Percentiles rank a stretch among this genome's conserved stretches.
Conservation (phyloP, 1,140 invertebrate species). For the Hetaerina americana region DNA sequence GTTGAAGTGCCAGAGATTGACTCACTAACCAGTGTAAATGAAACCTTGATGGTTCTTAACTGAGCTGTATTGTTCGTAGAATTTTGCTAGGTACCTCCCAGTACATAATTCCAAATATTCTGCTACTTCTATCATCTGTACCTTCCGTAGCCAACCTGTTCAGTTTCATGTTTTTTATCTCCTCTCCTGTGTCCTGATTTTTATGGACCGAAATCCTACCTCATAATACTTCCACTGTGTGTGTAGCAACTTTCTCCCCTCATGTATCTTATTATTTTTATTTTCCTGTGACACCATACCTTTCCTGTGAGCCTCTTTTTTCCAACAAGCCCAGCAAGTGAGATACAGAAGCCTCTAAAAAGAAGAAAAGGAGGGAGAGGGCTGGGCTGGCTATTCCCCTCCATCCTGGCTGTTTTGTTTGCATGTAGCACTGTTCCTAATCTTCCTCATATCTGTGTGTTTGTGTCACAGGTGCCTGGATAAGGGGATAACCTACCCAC, state of each 20-base stretch:
- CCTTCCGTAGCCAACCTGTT: background rate
- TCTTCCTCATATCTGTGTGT: conserved; percentile 13
- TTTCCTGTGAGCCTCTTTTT: conserved; percentile 1
- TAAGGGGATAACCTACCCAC: conserved; percentile 34
- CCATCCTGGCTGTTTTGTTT: conserved; percentile 9
- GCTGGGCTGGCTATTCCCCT: conserved; percentile 10
- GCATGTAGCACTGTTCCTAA: conserved; percentile 10
- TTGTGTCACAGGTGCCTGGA: conserved; percentile 40
- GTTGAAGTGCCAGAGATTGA: conserved; percentile 1
- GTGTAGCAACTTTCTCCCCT: background rate
- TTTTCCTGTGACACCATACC: conserved; percentile 3
- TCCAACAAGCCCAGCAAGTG: background rate
- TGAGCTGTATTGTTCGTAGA: conserved; percentile 1
- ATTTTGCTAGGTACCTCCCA: conserved; percentile 3
- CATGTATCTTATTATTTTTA: background rate
- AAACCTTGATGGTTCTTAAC: background rate
- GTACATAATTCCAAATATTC: background rate
- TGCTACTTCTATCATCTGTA: background rate
- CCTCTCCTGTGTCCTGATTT: background rate
- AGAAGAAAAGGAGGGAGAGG: conserved; percentile 2
- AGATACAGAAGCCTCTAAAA: conserved; percentile 1
- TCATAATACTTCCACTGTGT: background rate
- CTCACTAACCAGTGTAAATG: background rate
- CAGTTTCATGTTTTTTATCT: conserved; percentile 4
- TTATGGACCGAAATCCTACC: background rate